Percentiles rank a stretch among this genome's conserved stretches.
Evolutionary conservation across 2,113 vertebrate species (phyloP).

Genomic region (Lonchura striata): DNA sequence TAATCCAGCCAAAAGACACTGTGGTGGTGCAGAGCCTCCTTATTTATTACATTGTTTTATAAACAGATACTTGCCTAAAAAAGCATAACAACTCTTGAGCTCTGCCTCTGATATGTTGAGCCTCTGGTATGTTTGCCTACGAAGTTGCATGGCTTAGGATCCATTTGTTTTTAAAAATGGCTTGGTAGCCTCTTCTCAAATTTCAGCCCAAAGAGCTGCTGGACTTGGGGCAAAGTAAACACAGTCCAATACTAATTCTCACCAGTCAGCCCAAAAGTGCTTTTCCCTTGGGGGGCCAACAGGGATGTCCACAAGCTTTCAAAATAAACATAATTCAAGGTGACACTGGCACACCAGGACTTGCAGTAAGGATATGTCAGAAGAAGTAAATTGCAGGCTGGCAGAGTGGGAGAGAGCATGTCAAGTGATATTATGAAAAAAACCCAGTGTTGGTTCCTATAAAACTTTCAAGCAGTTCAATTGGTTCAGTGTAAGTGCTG

Average conservation of each 20-base stretch:
- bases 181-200: background rate
- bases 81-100: background rate
- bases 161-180: background rate
- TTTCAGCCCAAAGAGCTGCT: conserved; percentile 8
- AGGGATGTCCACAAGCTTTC: conserved; percentile 28
- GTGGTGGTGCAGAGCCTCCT: background rate
- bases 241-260: background rate
- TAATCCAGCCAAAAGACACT: background rate
- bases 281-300: background rate
- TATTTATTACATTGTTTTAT: background rate
- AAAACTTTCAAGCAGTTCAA: conserved; percentile 20
- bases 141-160: background rate
- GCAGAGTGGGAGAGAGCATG: background rate
- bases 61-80: background rate
- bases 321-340: conserved; percentile 56
- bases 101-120: background rate
- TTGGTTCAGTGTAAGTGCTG: background rate
- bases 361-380: conserved; percentile 20
- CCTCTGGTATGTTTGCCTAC: background rate
- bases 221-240: conserved; percentile 15
- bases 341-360: conserved; percentile 43
- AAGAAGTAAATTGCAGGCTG: background rate
- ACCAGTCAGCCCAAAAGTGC: conserved; percentile 4
- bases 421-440: background rate
- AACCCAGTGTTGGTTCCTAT: background rate